Evolutionary conservation across 1,140 invertebrate species (phyloP).

Genomic region (Vollenhovia emeryi): DNA sequence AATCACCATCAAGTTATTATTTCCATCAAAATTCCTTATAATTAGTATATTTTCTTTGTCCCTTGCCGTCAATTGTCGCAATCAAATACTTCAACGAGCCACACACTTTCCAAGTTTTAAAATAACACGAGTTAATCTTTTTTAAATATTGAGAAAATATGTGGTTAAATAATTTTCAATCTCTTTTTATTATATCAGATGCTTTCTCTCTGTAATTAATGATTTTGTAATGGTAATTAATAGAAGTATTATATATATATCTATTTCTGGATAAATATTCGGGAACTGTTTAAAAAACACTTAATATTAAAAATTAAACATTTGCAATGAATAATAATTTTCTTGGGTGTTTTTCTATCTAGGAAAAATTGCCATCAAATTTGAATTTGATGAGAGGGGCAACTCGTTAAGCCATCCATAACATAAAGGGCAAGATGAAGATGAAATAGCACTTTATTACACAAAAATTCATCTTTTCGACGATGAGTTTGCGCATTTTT

Average conservation of each 20-base stretch:
- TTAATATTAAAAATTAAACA: not conserved
- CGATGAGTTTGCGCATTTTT: not conserved
- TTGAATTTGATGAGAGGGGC: not conserved
- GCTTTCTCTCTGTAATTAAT: no score
- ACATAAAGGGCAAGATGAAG: not conserved
- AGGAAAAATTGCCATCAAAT: not conserved
- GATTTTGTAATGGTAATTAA: no score
- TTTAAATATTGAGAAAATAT: not conserved
- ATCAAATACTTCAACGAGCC: not conserved
- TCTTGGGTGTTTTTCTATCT: not conserved
- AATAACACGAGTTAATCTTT: not conserved
- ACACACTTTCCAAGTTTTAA: not conserved
- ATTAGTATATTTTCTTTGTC: not conserved
- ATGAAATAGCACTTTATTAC: slow-evolving; percentile 8
- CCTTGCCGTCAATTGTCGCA: not conserved
- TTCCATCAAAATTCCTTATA: not conserved
- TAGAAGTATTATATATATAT: no score
- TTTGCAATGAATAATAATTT: not conserved
- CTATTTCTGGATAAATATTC: not conserved
- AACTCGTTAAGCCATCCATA: not conserved
- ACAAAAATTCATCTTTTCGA: not conserved
- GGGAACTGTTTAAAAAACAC: not conserved
- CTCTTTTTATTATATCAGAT: not conserved
- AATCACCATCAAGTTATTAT: not conserved
- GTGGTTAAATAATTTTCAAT: not conserved